Evolutionary conservation across 1,140 invertebrate species (phyloP).

Genomic region (Pemphigus obesinymphae): DNA sequence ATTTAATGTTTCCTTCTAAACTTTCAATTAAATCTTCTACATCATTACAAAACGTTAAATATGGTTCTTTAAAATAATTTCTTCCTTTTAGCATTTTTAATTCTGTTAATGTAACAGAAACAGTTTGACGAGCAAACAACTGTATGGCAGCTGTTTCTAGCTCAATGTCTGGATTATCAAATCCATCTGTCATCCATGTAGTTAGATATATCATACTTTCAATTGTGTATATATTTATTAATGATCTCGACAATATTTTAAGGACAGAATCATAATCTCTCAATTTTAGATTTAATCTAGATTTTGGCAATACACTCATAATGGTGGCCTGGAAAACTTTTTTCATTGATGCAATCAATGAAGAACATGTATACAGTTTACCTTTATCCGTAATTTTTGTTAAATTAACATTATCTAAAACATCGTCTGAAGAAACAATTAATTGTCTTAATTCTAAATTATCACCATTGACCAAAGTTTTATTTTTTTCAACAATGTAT

Average conservation of each 20-base stretch:
- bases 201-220: slow-evolving; percentile 47
- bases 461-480: background rate
- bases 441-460: background rate
- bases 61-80: background rate
- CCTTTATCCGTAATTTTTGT: background rate
- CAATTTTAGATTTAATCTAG: slow-evolving; percentile 17
- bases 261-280: slow-evolving; percentile 40
- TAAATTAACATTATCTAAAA: background rate
- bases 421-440: background rate
- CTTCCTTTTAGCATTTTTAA: slow-evolving; percentile 25
- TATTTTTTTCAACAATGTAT: background rate
- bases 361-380: slow-evolving; percentile 1
- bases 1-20: background rate
- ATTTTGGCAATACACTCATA: slow-evolving; percentile 5
- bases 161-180: slow-evolving; percentile 63
- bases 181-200: slow-evolving; percentile 49
- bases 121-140: slow-evolving; percentile 50
- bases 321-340: background rate
- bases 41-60: background rate
- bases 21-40: background rate
- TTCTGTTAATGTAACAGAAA: background rate
- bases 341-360: background rate
- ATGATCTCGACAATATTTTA: slow-evolving; percentile 37
- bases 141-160: slow-evolving; percentile 79
- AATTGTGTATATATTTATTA: slow-evolving; percentile 44